Percentiles rank a stretch among this genome's conserved stretches.
Conservation (phyloP, 2,113 vertebrate genomes). For the Melanostigma gelatinosum region DNA sequence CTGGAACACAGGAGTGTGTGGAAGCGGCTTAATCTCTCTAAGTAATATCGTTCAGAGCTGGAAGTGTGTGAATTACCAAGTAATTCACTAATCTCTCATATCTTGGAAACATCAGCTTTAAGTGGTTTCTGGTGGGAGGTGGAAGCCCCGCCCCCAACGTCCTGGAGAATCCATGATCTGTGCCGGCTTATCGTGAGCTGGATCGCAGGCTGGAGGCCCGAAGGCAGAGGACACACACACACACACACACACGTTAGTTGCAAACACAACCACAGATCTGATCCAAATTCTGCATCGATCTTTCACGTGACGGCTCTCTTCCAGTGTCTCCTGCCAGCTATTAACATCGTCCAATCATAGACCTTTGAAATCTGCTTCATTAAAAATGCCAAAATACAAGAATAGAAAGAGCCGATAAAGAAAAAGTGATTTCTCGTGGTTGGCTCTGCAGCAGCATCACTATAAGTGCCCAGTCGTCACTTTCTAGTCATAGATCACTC, state of each 20-base stretch:
- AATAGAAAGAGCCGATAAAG: no score
- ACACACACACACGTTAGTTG: no score
- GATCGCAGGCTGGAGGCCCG: not conserved
- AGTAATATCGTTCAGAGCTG: not conserved
- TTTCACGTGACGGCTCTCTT: no score
- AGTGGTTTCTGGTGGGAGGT: not conserved
- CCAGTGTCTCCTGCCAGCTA: no score
- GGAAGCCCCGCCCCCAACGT: not conserved
- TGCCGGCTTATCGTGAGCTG: not conserved
- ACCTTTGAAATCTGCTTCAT: no score
- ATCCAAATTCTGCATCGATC: no score
- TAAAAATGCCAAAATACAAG: no score
- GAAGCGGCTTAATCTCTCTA: not conserved
- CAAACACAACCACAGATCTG: no score
- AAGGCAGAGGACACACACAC: not conserved
- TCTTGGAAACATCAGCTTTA: conserved; percentile 11
- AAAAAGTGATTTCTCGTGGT: not conserved
- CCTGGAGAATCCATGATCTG: conserved; percentile 18
- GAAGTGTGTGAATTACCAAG: conserved; percentile 1
- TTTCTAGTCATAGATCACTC: not conserved
- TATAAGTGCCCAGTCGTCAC: not conserved
- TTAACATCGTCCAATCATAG: no score
- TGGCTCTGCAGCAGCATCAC: not conserved
- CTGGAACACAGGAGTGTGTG: not conserved
- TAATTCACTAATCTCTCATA: conserved; percentile 8